These are phyloP conservation scores for Clunio marinus DNA, from an alignment of 2,888 invertebrate genomes.

Conservation along the genomic window DNA sequence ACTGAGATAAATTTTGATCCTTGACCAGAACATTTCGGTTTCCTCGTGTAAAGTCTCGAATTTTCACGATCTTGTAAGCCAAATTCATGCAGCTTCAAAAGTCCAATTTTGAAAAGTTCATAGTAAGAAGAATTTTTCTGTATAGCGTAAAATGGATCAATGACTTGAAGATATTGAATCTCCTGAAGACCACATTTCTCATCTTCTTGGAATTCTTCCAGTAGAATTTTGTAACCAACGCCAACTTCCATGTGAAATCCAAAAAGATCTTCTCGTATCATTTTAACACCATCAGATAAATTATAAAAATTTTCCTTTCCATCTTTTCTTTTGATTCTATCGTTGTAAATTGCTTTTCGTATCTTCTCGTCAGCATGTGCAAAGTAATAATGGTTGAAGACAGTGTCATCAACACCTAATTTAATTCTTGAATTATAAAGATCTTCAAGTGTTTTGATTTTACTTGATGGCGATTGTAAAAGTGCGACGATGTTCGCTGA, in stretches of 20 bases:
- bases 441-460: constrained; percentile 61
- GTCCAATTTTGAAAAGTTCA: constrained; percentile 63
- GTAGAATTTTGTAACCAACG: constrained; percentile 62
- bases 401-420: constrained; percentile 64
- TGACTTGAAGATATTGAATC: constrained; percentile 60
- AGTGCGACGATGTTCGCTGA: constrained; percentile 72
- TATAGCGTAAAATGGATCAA: constrained; percentile 62
- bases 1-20: constrained; percentile 58
- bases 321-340: constrained; percentile 61
- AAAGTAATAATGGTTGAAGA: constrained; percentile 66
- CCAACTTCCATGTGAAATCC: constrained; percentile 66
- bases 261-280: constrained; percentile 58
- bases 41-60: constrained; percentile 56
- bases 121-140: constrained; percentile 60
- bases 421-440: constrained; percentile 62
- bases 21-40: constrained; percentile 56
- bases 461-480: constrained; percentile 66
- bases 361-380: constrained; percentile 62
- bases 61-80: constrained; percentile 56
- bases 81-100: constrained; percentile 57
- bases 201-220: constrained; percentile 62
- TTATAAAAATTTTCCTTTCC: constrained; percentile 56
- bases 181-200: constrained; percentile 69
- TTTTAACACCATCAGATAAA: constrained; percentile 60
- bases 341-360: constrained; percentile 59